Conservation (phyloP, 2,888 invertebrate genomes). For the Heliconius charithonia region DNA sequence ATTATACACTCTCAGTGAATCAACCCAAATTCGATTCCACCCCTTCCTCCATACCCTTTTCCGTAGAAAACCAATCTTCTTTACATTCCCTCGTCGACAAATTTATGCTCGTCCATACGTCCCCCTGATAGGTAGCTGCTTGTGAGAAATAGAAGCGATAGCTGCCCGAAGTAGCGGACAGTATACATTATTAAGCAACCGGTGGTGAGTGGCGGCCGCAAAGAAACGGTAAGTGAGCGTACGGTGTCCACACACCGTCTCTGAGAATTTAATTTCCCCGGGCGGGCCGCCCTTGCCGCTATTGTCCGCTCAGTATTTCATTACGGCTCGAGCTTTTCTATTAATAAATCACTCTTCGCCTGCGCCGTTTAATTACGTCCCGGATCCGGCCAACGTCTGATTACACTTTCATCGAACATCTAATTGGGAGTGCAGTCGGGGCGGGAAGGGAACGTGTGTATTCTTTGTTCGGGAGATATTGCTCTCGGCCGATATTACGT, state of each 20-base stretch:
- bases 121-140: conserved; percentile 65
- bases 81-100: conserved; percentile 81
- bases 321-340: conserved; percentile 83
- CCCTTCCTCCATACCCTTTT: conserved; percentile 73
- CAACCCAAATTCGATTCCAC: conserved; percentile 81
- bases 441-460: conserved; percentile 69
- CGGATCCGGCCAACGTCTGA: conserved; percentile 81
- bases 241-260: conserved; percentile 63
- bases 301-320: conserved; percentile 84
- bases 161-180: conserved; percentile 46
- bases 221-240: conserved; percentile 73
- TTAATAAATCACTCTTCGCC: conserved; percentile 84
- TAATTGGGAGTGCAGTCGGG: conserved; percentile 81
- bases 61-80: conserved; percentile 80
- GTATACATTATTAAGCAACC: conserved; percentile 73
- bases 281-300: conserved; percentile 75
- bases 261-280: conserved; percentile 82
- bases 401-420: conserved; percentile 84
- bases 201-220: conserved; percentile 60
- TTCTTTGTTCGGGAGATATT: conserved; percentile 78
- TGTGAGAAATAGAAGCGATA: conserved; percentile 50
- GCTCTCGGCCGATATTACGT: conserved; percentile 71
- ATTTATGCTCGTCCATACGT: conserved; percentile 80
- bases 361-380: conserved; percentile 82
- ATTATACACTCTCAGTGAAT: conserved; percentile 62